Conservation (phyloP, 92 coral and sea anemone genomes). For the Parazoanthus swiftii region DNA sequence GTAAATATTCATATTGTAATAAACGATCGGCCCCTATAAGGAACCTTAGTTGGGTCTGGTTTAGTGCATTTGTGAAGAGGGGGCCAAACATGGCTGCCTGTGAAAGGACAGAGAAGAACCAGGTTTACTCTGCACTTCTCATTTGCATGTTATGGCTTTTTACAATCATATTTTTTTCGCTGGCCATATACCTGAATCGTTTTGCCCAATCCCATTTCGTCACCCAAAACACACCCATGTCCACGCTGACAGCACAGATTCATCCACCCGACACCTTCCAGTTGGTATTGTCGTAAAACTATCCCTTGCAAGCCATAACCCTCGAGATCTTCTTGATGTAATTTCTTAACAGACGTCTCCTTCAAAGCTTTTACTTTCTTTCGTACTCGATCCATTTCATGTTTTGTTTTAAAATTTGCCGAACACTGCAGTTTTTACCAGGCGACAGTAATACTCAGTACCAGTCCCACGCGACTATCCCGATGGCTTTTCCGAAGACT, state of each 20-base stretch:
- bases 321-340: constrained; percentile 66
- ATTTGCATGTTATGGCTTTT: too few species aligned
- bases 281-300: constrained; percentile 73
- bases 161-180: too few species aligned
- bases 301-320: constrained; percentile 70
- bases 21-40: too few species aligned
- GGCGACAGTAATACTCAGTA: not conserved
- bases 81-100: too few species aligned
- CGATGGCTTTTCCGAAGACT: not conserved
- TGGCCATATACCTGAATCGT: constrained; percentile 79
- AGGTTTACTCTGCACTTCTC: too few species aligned
- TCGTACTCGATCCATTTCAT: constrained; percentile 57
- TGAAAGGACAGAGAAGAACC: too few species aligned
- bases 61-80: too few species aligned
- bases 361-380: constrained; percentile 44
- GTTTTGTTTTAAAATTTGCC: constrained; percentile 2
- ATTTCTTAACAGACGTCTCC: not conserved
- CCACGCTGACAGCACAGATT: constrained; percentile 51
- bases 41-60: too few species aligned
- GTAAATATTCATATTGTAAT: too few species aligned
- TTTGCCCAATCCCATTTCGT: constrained; percentile 97
- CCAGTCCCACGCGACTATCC: not conserved
- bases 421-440: not conserved
- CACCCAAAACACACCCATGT: constrained; percentile 86
- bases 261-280: constrained; percentile 79